These are phyloP conservation scores for Lordiphosa fenestrarum DNA, from an alignment of 2,888 invertebrate genomes.

Conservation along the genomic window DNA sequence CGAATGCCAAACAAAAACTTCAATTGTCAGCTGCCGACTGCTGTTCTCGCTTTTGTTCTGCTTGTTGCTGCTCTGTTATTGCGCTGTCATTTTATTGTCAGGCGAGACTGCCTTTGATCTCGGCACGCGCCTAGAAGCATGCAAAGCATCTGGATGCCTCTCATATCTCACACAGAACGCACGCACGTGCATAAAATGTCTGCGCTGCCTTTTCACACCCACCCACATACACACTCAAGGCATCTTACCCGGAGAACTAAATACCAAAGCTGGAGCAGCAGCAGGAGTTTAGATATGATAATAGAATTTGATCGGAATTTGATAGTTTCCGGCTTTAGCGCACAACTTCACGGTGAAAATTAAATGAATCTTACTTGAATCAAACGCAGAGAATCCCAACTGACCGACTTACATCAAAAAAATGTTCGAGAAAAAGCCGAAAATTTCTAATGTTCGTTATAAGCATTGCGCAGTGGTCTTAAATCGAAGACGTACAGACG, in stretches of 20 bases:
- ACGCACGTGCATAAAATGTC: constrained; percentile 60
- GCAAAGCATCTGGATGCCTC: constrained; percentile 53
- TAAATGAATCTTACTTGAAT: constrained; percentile 12
- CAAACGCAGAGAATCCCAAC: neutral
- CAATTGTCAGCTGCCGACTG: constrained; percentile 47
- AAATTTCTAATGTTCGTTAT: too few species aligned
- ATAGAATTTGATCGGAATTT: constrained; percentile 26
- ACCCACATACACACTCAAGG: constrained; percentile 9
- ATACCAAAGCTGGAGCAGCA: constrained; percentile 16
- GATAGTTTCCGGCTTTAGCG: constrained; percentile 14
- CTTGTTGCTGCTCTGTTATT: constrained; percentile 42
- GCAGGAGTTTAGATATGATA: constrained; percentile 15
- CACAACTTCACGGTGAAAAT: neutral
- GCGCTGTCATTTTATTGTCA: constrained; percentile 61
- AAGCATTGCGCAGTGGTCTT: too few species aligned
- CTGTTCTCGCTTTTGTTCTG: constrained; percentile 23
- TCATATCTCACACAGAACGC: constrained; percentile 23
- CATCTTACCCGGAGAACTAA: constrained; percentile 26
- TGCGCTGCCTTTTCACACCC: constrained; percentile 30
- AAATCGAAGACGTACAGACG: too few species aligned
- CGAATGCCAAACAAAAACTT: constrained; percentile 46
- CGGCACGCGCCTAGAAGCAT: constrained; percentile 38
- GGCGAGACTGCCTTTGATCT: constrained; percentile 57
- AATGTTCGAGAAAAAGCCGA: neutral
- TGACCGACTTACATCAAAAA: neutral